These are phyloP conservation scores for Schizothorax lantsangensis DNA, from an alignment of 2,797 vertebrate genomes.

Conservation along the genomic window DNA sequence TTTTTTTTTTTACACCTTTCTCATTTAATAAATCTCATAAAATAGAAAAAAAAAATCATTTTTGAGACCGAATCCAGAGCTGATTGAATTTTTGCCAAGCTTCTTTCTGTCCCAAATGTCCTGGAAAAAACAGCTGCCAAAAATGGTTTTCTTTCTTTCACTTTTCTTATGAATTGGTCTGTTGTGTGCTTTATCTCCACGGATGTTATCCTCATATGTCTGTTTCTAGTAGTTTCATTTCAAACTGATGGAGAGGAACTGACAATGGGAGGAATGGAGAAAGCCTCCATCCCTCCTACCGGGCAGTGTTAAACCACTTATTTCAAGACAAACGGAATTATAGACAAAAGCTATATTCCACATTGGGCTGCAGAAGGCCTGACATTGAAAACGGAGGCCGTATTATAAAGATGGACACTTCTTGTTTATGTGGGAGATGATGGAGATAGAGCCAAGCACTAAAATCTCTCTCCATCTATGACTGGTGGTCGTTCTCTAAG, in stretches of 20 bases:
- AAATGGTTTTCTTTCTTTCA: constrained; percentile 18
- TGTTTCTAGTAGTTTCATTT: constrained; percentile 77
- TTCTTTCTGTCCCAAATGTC: constrained; percentile 64
- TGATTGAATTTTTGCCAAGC: constrained; percentile 62
- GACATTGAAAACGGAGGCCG: constrained; percentile 68
- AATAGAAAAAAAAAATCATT: background rate
- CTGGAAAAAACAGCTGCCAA: constrained; percentile 54
- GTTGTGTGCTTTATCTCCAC: constrained; percentile 78
- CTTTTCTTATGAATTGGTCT: constrained; percentile 71
- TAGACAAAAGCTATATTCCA: constrained; percentile 75
- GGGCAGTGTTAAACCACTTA: constrained; percentile 82
- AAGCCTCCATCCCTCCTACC: constrained; percentile 68
- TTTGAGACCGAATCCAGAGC: constrained; percentile 23
- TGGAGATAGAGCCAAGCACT: constrained; percentile 37
- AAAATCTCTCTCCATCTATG: constrained; percentile 17
- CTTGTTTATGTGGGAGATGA: constrained; percentile 67
- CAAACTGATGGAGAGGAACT: constrained; percentile 76
- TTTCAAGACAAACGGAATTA: constrained; percentile 87
- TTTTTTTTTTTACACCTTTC: background rate
- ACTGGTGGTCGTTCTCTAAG: constrained; percentile 35
- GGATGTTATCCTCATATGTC: constrained; percentile 76
- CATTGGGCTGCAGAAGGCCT: constrained; percentile 71
- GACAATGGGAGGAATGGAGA: constrained; percentile 57
- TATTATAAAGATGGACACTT: constrained; percentile 63
- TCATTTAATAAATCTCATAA: background rate